Conservation (phyloP, 30 jellyfish, hydroid and myxozoan genomes). For the Turritopsis rubra region DNA sequence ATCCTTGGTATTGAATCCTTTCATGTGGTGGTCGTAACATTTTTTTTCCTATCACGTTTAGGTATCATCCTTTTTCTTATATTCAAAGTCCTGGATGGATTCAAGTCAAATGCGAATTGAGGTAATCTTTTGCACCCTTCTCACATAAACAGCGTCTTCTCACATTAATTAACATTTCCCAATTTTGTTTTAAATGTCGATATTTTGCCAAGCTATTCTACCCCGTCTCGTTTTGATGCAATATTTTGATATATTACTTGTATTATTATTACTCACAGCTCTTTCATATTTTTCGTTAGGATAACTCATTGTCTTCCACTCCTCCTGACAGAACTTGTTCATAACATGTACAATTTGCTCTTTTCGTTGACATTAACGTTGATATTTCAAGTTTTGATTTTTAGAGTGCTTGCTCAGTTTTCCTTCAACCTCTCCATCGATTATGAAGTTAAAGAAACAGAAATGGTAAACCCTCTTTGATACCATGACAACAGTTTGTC, state of each 20-base stretch:
- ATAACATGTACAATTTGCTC: too few species aligned
- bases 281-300: too few species aligned
- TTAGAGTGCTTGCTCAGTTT: constrained; percentile 71
- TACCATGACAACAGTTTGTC: not conserved
- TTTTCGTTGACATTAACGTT: too few species aligned
- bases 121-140: constrained; percentile 28
- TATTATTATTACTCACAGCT: too few species aligned
- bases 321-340: too few species aligned
- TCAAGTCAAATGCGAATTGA: constrained; percentile 89
- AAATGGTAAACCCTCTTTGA: constrained; percentile 38
- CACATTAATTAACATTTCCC: too few species aligned
- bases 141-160: not conserved
- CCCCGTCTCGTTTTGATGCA: not conserved
- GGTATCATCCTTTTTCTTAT: constrained; percentile 82
- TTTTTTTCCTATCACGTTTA: not conserved
- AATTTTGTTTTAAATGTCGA: not conserved
- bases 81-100: constrained; percentile 96
- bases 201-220: not conserved
- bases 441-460: constrained; percentile 52
- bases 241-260: too few species aligned
- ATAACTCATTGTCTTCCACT: too few species aligned
- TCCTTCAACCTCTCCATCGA: constrained; percentile 79
- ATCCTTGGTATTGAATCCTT: not conserved
- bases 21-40: not conserved
- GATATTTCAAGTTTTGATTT: not conserved